phyloP scores from a whole-genome alignment of 2,113 vertebrate genomes.

The Aptenodytes patagonicus region DNA sequence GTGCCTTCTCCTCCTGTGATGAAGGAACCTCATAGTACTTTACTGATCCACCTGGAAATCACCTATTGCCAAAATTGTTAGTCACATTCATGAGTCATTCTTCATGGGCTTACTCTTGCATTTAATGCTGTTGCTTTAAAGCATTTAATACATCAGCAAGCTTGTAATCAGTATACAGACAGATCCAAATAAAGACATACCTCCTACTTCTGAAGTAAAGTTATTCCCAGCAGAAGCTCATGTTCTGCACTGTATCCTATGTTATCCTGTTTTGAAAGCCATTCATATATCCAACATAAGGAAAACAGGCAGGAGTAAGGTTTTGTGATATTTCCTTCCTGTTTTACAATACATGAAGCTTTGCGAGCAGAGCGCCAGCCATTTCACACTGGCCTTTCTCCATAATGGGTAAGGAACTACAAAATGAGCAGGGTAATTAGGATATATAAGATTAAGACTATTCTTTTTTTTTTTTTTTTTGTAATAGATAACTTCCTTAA shows the following conservation, averaged over 20 bases:
- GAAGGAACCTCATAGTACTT: neutral
- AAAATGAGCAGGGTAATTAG: neutral
- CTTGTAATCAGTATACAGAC: neutral
- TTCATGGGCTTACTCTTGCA: neutral
- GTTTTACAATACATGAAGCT: neutral
- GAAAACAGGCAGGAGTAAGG: neutral
- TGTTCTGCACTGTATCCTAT: neutral
- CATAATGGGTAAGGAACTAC: neutral
- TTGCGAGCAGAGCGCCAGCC: neutral
- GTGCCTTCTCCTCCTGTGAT: neutral
- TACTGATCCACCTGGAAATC: neutral
- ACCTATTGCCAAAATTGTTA: neutral
- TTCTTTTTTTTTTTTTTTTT: neutral
- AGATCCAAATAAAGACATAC: neutral
- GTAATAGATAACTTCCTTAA: neutral
- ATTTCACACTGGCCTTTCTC: neutral
- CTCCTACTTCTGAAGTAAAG: neutral
- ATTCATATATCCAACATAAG: neutral
- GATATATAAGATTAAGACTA: neutral
- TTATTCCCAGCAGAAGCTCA: neutral
- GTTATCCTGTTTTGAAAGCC: neutral
- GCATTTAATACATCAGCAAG: neutral
- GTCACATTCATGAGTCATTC: neutral
- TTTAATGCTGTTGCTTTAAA: neutral
- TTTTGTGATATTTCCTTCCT: neutral